Evolutionary conservation across 2,888 invertebrate species (phyloP), one percentile per base, ranked within the genome.

Genomic region (Drosophila anomalata): DNA sequence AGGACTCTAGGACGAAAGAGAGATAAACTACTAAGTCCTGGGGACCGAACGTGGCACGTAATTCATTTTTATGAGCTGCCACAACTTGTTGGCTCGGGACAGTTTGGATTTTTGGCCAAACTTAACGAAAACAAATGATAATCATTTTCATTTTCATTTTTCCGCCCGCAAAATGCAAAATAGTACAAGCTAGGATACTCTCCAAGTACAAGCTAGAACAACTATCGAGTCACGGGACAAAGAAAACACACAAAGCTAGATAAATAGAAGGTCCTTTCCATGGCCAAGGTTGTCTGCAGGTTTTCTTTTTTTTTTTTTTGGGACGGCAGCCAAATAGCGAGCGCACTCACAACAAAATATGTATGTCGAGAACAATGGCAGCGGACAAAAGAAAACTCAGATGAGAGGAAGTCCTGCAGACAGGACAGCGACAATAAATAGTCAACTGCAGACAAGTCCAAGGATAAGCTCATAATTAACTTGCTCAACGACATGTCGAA

Each of bases 21-120:
- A 39, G 52, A 65, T 47, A 63, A 61, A 52, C 61, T 52, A 61
- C 17, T 8, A n/a, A 7, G 47, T 65, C 52, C 63, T 65, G 46
- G 63, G 46, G 46, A 31, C 31, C 41, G n/a, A 31, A 14, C 47
- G 22, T 29, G 47, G 51, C 60, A 69, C 69, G 81, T 82, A 82
- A 82, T 82, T 82, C 82, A 82, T 79, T 82, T 82, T 82, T 82
- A 82, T 85, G 82, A 81, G 82, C 67, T 71, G 71, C 77, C 73
- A 77, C 75, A 73, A 76, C 63, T 72, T 71, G 62, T 71, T 53
- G 60, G 76, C 41, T 65, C 61, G 51, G 51, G 60, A 58, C 72
- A 67, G 73, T 71, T 52, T 67, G 58, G 56, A 17, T 17, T 59
- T 70, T 71, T 65, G 53, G 74, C 57, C 53, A 14, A 59, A 17